phyloP scores from a whole-genome alignment of 2,888 invertebrate species.

The Netelia inedita region DNA sequence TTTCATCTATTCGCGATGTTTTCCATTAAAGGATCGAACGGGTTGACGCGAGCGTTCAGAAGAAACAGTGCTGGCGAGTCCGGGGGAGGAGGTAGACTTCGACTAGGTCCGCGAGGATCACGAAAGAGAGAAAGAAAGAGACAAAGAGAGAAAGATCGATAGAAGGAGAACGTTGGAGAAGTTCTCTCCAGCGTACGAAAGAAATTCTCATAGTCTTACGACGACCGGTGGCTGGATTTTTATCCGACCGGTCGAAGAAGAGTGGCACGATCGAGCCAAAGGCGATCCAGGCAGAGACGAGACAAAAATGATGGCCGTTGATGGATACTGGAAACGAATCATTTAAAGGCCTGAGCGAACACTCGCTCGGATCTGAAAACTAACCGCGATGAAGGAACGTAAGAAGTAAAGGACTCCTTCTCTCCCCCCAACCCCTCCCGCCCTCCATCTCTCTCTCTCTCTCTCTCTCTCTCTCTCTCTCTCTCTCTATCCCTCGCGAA shows the following conservation, averaged over 20 bases:
- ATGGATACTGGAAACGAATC: constrained; percentile 66
- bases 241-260: constrained; percentile 20
- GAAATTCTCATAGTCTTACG: constrained; percentile 49
- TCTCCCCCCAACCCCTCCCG: no score
- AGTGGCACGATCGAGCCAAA: constrained; percentile 43
- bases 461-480: no score
- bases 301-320: constrained; percentile 65
- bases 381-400: constrained; percentile 8
- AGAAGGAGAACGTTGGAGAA: no score
- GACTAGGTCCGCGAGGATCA: background rate
- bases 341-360: constrained; percentile 56
- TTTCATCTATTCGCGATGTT: constrained; percentile 14
- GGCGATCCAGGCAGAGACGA: constrained; percentile 25
- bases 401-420: constrained; percentile 33
- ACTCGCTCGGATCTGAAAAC: constrained; percentile 19
- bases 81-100: constrained; percentile 23
- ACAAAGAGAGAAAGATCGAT: no score
- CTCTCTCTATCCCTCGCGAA: no score
- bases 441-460: no score
- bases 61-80: background rate
- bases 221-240: constrained; percentile 28
- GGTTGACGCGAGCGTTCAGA: constrained; percentile 13
- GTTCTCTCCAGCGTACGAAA: constrained; percentile 48
- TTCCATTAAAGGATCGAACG: constrained; percentile 26
- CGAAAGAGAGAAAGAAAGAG: background rate